Percentiles rank a stretch among this genome's conserved stretches.
Conservation (phyloP, 2,113 vertebrate species). For the Centrocercus urophasianus region DNA sequence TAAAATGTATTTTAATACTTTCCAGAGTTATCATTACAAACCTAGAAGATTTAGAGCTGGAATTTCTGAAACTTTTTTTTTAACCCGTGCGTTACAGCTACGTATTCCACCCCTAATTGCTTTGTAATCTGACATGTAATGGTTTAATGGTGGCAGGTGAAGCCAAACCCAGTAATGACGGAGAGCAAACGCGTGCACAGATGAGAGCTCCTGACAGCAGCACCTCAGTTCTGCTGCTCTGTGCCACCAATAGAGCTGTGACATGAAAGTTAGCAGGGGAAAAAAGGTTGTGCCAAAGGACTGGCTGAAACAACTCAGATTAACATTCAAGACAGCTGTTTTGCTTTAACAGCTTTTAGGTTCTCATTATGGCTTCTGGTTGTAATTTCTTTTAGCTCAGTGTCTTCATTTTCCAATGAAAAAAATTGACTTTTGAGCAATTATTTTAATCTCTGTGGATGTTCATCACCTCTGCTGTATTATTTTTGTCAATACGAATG, state of each 20-base stretch:
- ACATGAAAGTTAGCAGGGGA: constrained; percentile 51
- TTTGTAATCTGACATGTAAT: constrained; percentile 20
- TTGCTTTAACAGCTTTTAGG: constrained; percentile 16
- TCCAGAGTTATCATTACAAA: background rate
- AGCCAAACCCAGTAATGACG: constrained; percentile 13
- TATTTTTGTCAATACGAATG: constrained; percentile 27
- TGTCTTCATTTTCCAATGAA: constrained; percentile 1
- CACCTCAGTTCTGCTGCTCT: constrained; percentile 24
- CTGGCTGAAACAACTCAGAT: constrained; percentile 54
- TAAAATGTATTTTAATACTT: background rate
- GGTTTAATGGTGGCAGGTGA: constrained; percentile 38
- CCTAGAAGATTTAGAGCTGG: background rate
- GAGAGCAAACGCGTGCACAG: background rate
- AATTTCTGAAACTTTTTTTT: background rate
- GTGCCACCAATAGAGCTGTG: background rate
- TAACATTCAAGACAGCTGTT: constrained; percentile 47
- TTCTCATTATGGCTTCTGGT: constrained; percentile 14
- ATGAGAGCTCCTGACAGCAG: constrained; percentile 34
- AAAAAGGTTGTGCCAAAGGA: constrained; percentile 46
- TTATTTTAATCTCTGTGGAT: background rate
- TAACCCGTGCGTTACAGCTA: background rate
- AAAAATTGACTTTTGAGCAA: background rate
- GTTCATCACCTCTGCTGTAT: constrained; percentile 14
- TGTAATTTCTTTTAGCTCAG: constrained; percentile 37
- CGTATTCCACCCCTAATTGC: constrained; percentile 22